phyloP scores from a whole-genome alignment of 2,888 invertebrate species.

The Charanyca ferruginea region DNA sequence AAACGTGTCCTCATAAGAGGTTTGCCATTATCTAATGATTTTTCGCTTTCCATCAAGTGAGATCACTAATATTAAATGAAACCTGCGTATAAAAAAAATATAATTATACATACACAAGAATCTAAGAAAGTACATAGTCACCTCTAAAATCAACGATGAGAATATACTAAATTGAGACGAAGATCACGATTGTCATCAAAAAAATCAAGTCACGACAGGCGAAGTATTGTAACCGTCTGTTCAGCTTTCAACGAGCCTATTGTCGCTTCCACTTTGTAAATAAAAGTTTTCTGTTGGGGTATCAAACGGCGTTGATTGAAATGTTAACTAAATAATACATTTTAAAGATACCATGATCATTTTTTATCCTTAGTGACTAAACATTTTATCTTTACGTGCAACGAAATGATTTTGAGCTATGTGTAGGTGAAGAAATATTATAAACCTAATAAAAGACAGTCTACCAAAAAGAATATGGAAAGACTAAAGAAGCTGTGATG shows the following conservation, averaged over 20 bases:
- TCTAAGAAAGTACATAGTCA: constrained; percentile 40
- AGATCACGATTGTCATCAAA: constrained; percentile 60
- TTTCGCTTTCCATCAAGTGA: background rate
- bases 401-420: background rate
- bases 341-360: constrained; percentile 14
- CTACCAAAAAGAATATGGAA: background rate
- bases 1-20: background rate
- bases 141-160: constrained; percentile 36
- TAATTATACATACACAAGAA: constrained; percentile 1
- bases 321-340: constrained; percentile 29
- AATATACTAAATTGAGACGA: constrained; percentile 47
- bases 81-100: constrained; percentile 9
- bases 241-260: constrained; percentile 56
- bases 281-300: constrained; percentile 26
- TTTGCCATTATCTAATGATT: background rate
- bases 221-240: constrained; percentile 47
- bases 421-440: no score
- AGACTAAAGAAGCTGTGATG: background rate
- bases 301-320: constrained; percentile 48
- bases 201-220: constrained; percentile 66
- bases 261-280: constrained; percentile 41
- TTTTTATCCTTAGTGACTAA: background rate
- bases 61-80: constrained; percentile 4
- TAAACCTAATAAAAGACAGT: background rate
- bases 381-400: background rate